phyloP scores from a whole-genome alignment of 1,140 invertebrate species.

The Panagrolaimus sp. region DNA sequence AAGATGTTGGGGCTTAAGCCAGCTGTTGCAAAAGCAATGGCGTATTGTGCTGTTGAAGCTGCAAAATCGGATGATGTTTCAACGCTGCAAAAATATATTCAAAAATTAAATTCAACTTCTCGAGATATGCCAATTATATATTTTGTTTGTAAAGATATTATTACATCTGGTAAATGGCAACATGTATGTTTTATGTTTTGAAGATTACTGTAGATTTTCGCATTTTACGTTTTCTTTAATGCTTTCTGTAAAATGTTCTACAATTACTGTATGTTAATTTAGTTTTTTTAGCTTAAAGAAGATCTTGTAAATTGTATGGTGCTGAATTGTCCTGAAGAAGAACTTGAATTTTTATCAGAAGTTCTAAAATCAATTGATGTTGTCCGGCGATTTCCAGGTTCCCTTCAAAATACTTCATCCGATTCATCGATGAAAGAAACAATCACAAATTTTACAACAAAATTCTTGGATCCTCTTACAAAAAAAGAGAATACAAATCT shows the following conservation, averaged over 20 bases:
- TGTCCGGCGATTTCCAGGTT: neutral
- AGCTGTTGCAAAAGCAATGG: slow-evolving; percentile 9
- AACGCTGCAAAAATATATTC: neutral
- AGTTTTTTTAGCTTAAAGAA: slow-evolving; percentile 3
- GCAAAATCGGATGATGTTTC: neutral
- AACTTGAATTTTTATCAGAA: neutral
- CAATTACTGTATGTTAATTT: too few species aligned
- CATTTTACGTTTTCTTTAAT: too few species aligned
- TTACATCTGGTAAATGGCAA: neutral
- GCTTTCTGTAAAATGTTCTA: too few species aligned
- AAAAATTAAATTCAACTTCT: neutral
- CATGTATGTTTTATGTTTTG: too few species aligned
- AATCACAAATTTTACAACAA: too few species aligned
- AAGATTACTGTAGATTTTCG: too few species aligned
- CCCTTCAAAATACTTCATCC: neutral
- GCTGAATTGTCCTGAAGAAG: slow-evolving; percentile 11
- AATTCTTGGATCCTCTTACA: too few species aligned
- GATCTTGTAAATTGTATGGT: slow-evolving; percentile 6
- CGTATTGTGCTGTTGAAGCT: neutral
- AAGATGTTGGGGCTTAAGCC: neutral
- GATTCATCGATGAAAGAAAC: too few species aligned
- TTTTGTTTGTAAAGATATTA: slow-evolving; percentile 13
- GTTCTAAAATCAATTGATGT: neutral
- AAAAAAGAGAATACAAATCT: too few species aligned
- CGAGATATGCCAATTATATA: neutral